Base-by-base conservation (phyloP, 35 echinoderm and acorn worm species). In the Acanthaster planci region DNA sequence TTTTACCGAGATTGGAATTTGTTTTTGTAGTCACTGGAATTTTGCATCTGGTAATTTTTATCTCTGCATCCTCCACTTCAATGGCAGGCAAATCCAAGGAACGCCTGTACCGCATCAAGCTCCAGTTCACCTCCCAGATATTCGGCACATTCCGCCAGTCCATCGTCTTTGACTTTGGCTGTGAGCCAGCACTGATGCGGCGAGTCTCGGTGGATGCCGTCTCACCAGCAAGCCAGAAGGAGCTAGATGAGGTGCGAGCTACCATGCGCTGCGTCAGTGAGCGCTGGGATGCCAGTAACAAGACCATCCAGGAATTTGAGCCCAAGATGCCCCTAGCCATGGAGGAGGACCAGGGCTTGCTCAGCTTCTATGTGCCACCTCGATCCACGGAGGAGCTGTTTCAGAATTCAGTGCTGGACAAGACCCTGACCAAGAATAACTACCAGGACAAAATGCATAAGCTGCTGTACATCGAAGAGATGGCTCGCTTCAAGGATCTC, bases 121-220 rank as follows among this genome's bases (percentile, higher is more conserved):
- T 99, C 10, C 85, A 91, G 47, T 99, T 99, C 40, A 99, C 96
- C 39, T 99, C 96, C 21, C 88, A 99, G 86, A 99, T 99, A 47
- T 99, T 94, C 67, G 96, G 96, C 60, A 99, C 96, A 14, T 99
- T 99, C 82, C 96, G 92, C 8, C 96, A 99, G 83, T 99, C 92
- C 27, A 77, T 99, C 52, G 82, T 99, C 50, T 99, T 99, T 34
- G 96, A 99, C 82, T 92, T 99, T 51, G 96, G 96, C 23, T 72
- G 37, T 2, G 92, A 94, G 78, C 96, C 96, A 1, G 93, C 85
- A 9, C 86, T 99, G 30, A 91, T 99, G 39, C 72, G 80, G n/a
- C 78, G 92, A 14, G 81, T 99, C 21, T 94, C 80, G 15, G 96
- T 93, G 17, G 96, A 99, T 29, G 89, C 92, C 0, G 96, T 99